Base-by-base conservation (phyloP, 1,140 invertebrate species). In the Latrodectus geometricus region DNA sequence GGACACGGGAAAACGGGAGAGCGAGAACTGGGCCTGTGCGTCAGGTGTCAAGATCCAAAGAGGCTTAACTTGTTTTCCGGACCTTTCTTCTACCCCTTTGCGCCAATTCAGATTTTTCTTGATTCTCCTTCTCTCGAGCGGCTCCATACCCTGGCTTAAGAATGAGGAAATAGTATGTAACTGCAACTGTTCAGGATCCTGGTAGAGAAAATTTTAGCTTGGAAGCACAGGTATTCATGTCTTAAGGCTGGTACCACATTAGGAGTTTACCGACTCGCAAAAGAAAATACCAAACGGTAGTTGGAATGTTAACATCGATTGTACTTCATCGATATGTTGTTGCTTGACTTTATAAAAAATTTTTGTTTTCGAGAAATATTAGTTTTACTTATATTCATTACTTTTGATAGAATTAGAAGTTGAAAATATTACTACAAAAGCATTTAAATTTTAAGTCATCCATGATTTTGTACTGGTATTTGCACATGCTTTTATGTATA, bases 41-140 rank as follows among this genome's bases (percentile, higher is more conserved):
- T 86, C 83, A 86, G 83, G 83, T 86, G 83, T 86, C 83, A 86
- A 78, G 83, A 72, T 50, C 75, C 75, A 86, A 86, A 86, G 75
- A 86, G 83, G 83, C 83, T 86, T 86, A 86, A 86, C 83, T 86
- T 86, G 83, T 86, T 86, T 81, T 86, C 77, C 75, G 74, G 65
- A 74, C 66, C 82, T 73, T 56, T 74, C 61, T 70, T 74, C 48
- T 66, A 49, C 52, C 68, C 79, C 79, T 84, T 84, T 54, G 49
- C 61, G 48, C 8, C 82, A 66, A 86, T 86, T 72, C 74, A 69
- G 75, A 78, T 77, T 78, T 86, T 78, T 86, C 50, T 52, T 68
- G 74, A 70, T 78, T 78, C 65, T 78, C 65, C 65, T 61, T 84
- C 54, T 84, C 77, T 86, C 83, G 49, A 23, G 48, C 21, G n/a